Conservation (phyloP, 92 coral and sea anemone species). For the Actinostola sp. region DNA sequence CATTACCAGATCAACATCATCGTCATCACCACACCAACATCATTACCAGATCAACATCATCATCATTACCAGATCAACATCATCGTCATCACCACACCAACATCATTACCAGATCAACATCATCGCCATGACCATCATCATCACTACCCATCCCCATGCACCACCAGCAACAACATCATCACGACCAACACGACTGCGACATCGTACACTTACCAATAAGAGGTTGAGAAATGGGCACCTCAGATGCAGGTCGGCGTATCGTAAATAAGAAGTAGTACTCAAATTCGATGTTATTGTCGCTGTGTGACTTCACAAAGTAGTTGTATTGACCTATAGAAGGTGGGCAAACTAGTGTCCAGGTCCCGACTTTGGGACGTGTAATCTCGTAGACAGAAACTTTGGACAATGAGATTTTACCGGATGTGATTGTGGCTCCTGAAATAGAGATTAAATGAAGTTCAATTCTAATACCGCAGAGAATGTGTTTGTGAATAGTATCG, state of each 20-base stretch:
- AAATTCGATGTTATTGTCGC: constrained; percentile 80
- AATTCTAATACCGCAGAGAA: too few species aligned
- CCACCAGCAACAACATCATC: too few species aligned
- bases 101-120: too few species aligned
- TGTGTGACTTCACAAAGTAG: constrained; percentile 72
- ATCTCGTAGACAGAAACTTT: constrained; percentile 67
- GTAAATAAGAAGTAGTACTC: constrained; percentile 56
- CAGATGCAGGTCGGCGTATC: constrained; percentile 21
- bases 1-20: too few species aligned
- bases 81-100: too few species aligned
- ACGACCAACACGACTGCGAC: too few species aligned
- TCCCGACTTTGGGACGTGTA: constrained; percentile 64
- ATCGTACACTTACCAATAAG: constrained; percentile 72
- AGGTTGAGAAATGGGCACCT: constrained; percentile 71
- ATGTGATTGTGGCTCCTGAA: constrained; percentile 27
- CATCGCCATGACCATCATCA: too few species aligned
- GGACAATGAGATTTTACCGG: constrained; percentile 65
- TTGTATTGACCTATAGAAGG: constrained; percentile 57
- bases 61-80: too few species aligned
- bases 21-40: too few species aligned
- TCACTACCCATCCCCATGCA: too few species aligned
- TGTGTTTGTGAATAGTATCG: too few species aligned
- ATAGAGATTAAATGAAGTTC: not conserved
- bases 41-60: too few species aligned
- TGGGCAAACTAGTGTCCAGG: constrained; percentile 77